Base-by-base conservation (phyloP, 92 coral and sea anemone species). In the Bergia sp. region DNA sequence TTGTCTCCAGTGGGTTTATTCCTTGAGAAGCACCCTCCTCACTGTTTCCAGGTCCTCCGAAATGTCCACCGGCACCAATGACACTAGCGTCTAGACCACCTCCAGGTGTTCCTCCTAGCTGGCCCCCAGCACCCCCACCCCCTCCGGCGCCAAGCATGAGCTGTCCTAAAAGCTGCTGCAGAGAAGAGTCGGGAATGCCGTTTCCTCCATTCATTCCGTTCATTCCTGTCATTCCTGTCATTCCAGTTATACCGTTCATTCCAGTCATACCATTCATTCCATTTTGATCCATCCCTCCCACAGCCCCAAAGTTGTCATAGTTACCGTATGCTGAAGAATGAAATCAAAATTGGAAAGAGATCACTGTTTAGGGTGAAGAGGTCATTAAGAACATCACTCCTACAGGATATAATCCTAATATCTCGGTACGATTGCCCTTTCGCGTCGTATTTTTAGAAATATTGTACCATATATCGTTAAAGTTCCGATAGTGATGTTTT, bases 121-220 rank as follows among this genome's bases (percentile, higher is more conserved):
- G 73, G 41, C 87, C 76, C 7, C 85, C 88, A 1, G 39, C 88
- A 1, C 49, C 73, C 40, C 74, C 89, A 29, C 9, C 57, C 40
- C 96, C 96, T 61, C 92, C 91, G 43, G 91, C 92, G 3, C 95
- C 95, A 47, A 81, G 88, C 95, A 95, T 90, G 8, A 95, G 84
- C 79, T 95, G 96, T 18, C 98, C 98, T 12, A 95, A 93, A 67
- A 95, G 89, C 83, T 90, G 96, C 94, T 95, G 98, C 79, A 95
- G 85, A 21, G 95, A 90, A 38, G 90, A 66, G 72, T 93, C 98
- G 12, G 98, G 89, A 49, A 93, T 89, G 7, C 95, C 93, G 44
- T 93, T 91, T 78, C 91, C 93, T 21, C 82, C 90, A 65, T 67
- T 78, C 82, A 77, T 64, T 43, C 88, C 81, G 12, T 57, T 80